A percentile compares a stretch with the other conserved stretches of the same genome.
These are phyloP conservation scores for Actenoides lindsayi DNA, from an alignment of 2,113 vertebrate genomes.

Conservation along the genomic window DNA sequence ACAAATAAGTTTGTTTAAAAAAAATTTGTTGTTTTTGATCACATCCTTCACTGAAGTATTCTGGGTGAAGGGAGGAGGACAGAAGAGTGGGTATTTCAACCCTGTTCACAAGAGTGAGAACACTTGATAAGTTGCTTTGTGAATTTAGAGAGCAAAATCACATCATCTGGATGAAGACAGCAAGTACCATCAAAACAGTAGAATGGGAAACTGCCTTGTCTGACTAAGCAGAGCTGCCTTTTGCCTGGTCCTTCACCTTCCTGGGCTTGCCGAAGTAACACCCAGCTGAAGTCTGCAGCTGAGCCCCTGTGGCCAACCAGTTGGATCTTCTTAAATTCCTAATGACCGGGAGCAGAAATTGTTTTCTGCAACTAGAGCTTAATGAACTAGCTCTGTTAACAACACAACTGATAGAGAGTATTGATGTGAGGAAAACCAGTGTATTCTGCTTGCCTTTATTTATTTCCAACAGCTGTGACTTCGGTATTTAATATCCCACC, in stretches of 20 bases:
- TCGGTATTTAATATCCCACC: constrained; percentile 52
- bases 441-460: constrained; percentile 19
- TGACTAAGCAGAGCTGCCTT: background rate
- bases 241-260: background rate
- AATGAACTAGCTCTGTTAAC: background rate
- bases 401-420: background rate
- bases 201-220: background rate
- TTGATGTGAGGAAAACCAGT: background rate
- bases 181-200: background rate
- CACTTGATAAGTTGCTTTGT: background rate
- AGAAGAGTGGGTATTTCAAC: background rate
- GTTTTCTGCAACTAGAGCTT: background rate
- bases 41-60: background rate
- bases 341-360: background rate
- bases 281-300: background rate
- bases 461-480: constrained; percentile 43
- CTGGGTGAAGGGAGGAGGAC: background rate
- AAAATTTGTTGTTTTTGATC: background rate
- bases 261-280: background rate
- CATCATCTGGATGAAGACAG: background rate
- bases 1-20: background rate
- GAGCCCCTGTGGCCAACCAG: background rate
- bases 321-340: background rate
- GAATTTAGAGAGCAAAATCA: background rate
- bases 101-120: background rate